phyloP scores from a whole-genome alignment of 2,797 vertebrate genomes.

The Pachyuromys duprasi region DNA sequence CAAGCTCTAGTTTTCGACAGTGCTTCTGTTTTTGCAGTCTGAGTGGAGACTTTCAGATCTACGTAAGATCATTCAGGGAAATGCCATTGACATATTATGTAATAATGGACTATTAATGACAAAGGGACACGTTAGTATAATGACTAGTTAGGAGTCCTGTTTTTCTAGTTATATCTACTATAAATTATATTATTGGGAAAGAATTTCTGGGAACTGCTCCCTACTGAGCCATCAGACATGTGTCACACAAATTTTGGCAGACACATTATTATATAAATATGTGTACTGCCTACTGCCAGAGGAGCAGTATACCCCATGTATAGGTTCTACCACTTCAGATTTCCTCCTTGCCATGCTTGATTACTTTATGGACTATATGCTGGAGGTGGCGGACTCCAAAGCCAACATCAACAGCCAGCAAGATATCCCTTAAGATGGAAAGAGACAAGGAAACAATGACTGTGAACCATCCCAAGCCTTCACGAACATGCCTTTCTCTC shows the following conservation, averaged over 20 bases:
- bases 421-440: not conserved
- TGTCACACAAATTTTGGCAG: not conserved
- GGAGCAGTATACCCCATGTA: not conserved
- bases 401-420: not conserved
- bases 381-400: slow-evolving; percentile 22
- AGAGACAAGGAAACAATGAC: not conserved
- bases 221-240: not conserved
- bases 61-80: not conserved
- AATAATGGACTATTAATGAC: not conserved
- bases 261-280: not conserved
- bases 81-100: not conserved
- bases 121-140: not conserved
- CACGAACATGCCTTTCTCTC: not conserved
- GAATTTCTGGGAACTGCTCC: not conserved
- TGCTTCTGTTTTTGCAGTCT: not conserved
- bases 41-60: not conserved
- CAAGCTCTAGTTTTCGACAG: not conserved
- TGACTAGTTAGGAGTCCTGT: not conserved
- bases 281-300: slow-evolving; percentile 10
- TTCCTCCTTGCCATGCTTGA: not conserved
- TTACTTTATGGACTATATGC: not conserved
- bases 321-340: not conserved
- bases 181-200: not conserved
- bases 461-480: rapidly evolving
- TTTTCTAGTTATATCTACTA: not conserved